Base-by-base conservation (phyloP, 2,113 vertebrate species). In the Rhineura floridana region DNA sequence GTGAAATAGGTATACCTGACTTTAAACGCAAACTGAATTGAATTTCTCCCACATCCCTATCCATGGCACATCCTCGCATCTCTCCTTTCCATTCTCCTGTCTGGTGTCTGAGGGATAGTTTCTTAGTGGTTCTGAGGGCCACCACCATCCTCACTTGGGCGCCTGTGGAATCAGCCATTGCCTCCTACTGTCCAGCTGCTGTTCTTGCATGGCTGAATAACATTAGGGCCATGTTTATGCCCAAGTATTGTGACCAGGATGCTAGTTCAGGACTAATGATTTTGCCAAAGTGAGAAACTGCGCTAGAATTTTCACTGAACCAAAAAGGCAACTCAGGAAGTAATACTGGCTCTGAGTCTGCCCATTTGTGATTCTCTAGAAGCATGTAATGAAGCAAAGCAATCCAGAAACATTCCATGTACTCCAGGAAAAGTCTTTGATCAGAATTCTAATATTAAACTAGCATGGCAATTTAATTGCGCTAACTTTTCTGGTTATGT, bases 401-500 rank as follows among this genome's bases (percentile, higher is more conserved):
- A 99, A 96, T 96, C 97, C 79, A 95, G 95, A 85, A 98, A 98
- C 63, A 91, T 93, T 77, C 36, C 85, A 0, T 99, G 98, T 89
- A 0, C 70, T 1, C 30, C 76, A 7, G 98, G 98, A 90, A 30
- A 55, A 33, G 96, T 97, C 81, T 97, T 93, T 81, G 85, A 96
- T 19, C 98, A 98, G 95, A 90, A 87, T 67, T 92, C 91, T 46
- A 94, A 94, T n/a, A 87, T 86, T 17, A 69, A 70, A 46, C 93
- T 94, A 88, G 97, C 95, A 0, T 99, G 98, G 91, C 97, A 90
- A 83, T 99, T 99, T 94, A 97, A 96, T 95, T 92, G 98, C 84
- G 88, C 90, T 25, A 85, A 82, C 91, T 97, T 21, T 72, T 39
- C 98, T 83, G 98, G 98, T 75, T 99, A 98, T 91, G 94, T 97